These are phyloP conservation scores for Paradisaea rubra DNA, from an alignment of 2,113 vertebrate species.

Conservation along the genomic window DNA sequence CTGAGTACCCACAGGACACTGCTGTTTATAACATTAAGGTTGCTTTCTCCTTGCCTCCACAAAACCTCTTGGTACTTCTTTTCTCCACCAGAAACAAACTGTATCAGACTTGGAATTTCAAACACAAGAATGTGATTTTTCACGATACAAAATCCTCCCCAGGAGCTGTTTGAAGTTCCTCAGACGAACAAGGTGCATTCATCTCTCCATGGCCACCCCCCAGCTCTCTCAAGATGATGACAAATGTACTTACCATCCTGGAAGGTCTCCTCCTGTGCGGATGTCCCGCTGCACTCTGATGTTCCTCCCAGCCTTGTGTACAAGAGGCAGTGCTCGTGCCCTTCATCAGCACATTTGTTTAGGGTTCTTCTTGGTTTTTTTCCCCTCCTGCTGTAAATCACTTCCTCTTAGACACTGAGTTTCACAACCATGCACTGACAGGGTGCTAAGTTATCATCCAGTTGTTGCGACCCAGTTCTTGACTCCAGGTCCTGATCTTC, in stretches of 20 bases:
- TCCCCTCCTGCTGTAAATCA: neutral
- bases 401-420: conserved; percentile 15
- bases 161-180: neutral
- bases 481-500: neutral
- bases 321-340: neutral
- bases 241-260: conserved; percentile 22
- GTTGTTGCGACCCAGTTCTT: neutral
- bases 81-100: neutral
- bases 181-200: neutral
- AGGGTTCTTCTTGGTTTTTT: neutral
- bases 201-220: neutral
- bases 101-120: neutral
- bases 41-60: neutral
- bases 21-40: neutral
- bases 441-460: neutral
- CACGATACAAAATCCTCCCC: neutral
- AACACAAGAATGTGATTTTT: neutral
- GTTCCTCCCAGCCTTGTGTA: neutral
- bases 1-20: neutral
- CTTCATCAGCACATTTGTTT: neutral
- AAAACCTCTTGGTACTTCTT: neutral
- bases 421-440: neutral
- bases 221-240: neutral
- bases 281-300: neutral
- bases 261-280: neutral